A percentile compares a stretch with the other conserved stretches of the same genome.
These are phyloP conservation scores for Xyliphius kryptos DNA, from an alignment of 2,113 vertebrate species.

Conservation along the genomic window DNA sequence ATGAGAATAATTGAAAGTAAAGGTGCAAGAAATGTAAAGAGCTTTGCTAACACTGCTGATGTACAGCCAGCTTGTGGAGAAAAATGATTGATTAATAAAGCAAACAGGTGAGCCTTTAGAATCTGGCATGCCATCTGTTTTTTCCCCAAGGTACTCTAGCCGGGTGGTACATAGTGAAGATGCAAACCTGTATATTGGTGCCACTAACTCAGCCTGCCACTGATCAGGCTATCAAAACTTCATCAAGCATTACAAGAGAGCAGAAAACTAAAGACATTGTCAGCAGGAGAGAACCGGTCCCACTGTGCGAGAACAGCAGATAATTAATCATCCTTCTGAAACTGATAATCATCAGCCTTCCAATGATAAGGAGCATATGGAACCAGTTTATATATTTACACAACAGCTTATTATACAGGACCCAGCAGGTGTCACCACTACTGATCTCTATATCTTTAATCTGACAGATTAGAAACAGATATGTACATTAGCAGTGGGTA, in stretches of 20 bases:
- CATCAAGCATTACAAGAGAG: too few species aligned
- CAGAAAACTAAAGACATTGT: constrained; percentile 30
- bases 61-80: constrained; percentile 44
- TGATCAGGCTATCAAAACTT: constrained; percentile 47
- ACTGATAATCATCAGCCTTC: constrained; percentile 29
- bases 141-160: constrained; percentile 38
- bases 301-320: constrained; percentile 42
- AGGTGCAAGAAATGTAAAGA: too few species aligned
- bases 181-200: constrained; percentile 42
- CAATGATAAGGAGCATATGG: constrained; percentile 58
- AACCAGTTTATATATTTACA: constrained; percentile 66
- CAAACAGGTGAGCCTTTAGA: constrained; percentile 43
- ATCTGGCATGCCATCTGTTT: constrained; percentile 56
- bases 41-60: constrained; percentile 37
- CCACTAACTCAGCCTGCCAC: constrained; percentile 47
- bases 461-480: constrained; percentile 32
- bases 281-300: constrained; percentile 30
- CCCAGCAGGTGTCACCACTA: constrained; percentile 50
- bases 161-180: constrained; percentile 48
- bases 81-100: constrained; percentile 53
- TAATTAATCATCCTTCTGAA: constrained; percentile 61
- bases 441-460: constrained; percentile 38
- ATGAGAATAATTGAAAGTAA: neutral
- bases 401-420: constrained; percentile 54
- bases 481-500: neutral